Percentiles rank a stretch among this genome's conserved stretches.
Evolutionary conservation across 2,113 vertebrate species (phyloP).

Genomic region (Zosterops borbonicus): DNA sequence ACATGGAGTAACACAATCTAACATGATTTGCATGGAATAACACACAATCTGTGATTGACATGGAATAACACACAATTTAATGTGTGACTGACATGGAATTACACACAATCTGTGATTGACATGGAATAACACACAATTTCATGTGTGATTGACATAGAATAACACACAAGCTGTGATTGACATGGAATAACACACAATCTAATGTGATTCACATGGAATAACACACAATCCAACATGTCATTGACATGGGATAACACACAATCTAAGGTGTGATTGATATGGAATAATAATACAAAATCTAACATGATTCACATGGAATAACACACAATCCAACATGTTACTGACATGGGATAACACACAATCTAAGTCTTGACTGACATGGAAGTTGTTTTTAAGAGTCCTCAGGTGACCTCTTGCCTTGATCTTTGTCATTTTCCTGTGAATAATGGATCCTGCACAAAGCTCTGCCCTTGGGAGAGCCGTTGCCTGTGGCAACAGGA

Average conservation of each 20-base stretch:
- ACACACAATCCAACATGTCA: too few species aligned
- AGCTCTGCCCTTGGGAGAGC: not conserved
- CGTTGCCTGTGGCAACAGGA: not conserved
- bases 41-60: not conserved
- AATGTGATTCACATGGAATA: too few species aligned
- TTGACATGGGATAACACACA: not conserved
- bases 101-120: not conserved
- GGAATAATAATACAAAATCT: not conserved
- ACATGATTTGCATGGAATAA: not conserved
- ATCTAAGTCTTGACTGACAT: too few species aligned
- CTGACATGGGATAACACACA: too few species aligned
- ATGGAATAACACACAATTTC: not conserved
- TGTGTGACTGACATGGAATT: not conserved
- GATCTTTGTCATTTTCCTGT: not conserved
- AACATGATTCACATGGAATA: too few species aligned
- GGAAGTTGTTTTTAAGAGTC: not conserved
- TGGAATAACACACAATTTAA: not conserved
- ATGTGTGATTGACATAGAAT: not conserved
- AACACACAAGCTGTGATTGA: not conserved
- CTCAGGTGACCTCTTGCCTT: not conserved
- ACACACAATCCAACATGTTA: too few species aligned
- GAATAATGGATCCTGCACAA: not conserved
- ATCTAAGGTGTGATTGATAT: accelerated
- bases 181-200: not conserved
- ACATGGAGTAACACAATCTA: too few species aligned